phyloP scores from a whole-genome alignment of 2,113 vertebrate species.

The Saccopteryx leptura region DNA sequence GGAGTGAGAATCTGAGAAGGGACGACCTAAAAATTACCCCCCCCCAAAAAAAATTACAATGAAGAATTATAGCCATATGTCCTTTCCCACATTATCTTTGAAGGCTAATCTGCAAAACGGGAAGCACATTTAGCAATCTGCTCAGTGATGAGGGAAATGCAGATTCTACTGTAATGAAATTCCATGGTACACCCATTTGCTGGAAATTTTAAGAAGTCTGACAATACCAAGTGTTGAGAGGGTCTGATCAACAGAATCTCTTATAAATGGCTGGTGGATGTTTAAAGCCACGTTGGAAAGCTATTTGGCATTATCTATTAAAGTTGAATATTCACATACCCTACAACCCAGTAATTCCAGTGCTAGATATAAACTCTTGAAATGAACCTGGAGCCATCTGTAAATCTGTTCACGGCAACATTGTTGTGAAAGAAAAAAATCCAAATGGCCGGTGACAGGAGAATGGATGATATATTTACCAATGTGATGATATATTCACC shows the following conservation, averaged over 20 bases:
- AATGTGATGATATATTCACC: not conserved
- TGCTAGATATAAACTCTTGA: constrained; percentile 31
- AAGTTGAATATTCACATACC: not conserved
- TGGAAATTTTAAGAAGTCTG: constrained; percentile 36
- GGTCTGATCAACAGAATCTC: not conserved
- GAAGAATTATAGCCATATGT: not conserved
- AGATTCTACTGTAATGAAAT: not conserved
- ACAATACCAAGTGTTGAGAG: constrained; percentile 8
- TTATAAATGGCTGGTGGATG: constrained; percentile 32
- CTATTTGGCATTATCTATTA: constrained; percentile 2
- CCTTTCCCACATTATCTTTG: not conserved
- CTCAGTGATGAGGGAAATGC: not conserved
- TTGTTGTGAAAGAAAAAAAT: constrained; percentile 31
- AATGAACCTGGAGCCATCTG: not conserved
- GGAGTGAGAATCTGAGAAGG: not conserved
- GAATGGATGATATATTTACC: not conserved
- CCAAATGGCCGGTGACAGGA: constrained; percentile 37
- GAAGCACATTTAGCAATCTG: not conserved
- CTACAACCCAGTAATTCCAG: not conserved
- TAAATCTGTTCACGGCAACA: not conserved
- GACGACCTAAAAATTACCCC: constrained; percentile 59
- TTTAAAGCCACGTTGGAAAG: constrained; percentile 15
- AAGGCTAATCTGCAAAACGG: not conserved
- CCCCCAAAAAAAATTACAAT: not conserved
- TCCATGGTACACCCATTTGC: not conserved